A percentile compares a stretch with the other conserved stretches of the same genome.
These are phyloP conservation scores for Drosophila gaucha DNA, from an alignment of 2,888 invertebrate species.

Conservation along the genomic window DNA sequence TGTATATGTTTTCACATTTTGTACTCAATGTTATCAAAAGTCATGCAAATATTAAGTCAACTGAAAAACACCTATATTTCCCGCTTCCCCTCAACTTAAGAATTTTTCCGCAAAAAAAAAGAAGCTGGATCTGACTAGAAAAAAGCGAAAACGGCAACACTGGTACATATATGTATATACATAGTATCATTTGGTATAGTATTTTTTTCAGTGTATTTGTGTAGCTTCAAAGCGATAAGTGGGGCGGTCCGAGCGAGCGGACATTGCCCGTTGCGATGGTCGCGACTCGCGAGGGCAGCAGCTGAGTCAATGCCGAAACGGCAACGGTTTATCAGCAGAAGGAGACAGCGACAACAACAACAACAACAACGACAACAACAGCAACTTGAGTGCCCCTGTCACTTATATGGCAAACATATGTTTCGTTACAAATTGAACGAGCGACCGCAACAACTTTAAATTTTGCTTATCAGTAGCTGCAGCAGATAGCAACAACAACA, in stretches of 20 bases:
- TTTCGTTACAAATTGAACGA: conserved; percentile 72
- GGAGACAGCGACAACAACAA: conserved; percentile 11
- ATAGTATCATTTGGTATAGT: no score
- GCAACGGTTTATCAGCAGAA: conserved; percentile 37
- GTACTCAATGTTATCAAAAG: no score
- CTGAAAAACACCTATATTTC: no score
- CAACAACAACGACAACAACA: conserved; percentile 10
- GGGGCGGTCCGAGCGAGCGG: conserved; percentile 28
- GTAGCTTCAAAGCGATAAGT: conserved; percentile 32
- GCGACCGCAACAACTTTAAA: conserved; percentile 58
- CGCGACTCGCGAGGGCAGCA: conserved; percentile 15
- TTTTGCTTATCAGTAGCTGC: conserved; percentile 65
- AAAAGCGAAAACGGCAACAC: no score
- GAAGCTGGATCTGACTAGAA: no score
- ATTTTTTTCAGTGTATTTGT: conserved; percentile 2
- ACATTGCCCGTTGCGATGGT: conserved; percentile 35
- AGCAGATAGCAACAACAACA: conserved; percentile 44
- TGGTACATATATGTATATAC: neutral
- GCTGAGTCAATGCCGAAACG: conserved; percentile 26
- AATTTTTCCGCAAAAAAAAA: no score
- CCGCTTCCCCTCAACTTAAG: no score
- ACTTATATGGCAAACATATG: conserved; percentile 75
- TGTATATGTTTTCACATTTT: no score
- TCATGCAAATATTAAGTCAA: no score
- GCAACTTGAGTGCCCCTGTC: conserved; percentile 70